phyloP scores from a whole-genome alignment of 1,140 invertebrate genomes.

The Calosoma granatense region DNA sequence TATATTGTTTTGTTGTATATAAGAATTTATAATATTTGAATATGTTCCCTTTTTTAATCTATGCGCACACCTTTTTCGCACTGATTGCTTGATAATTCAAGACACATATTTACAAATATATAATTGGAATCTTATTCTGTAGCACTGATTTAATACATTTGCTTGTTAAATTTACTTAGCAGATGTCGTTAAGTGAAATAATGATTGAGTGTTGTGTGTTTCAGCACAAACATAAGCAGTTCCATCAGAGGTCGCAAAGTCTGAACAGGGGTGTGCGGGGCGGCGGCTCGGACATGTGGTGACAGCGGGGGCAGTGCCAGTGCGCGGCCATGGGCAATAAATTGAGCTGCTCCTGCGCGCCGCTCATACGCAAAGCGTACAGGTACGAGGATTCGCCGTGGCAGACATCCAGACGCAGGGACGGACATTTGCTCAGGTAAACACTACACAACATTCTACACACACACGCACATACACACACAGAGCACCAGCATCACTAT shows the following conservation, averaged over 20 bases:
- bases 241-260: constrained; percentile 51
- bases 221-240: constrained; percentile 31
- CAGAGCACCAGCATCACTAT: background rate
- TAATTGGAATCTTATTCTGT: too few relatives aligned
- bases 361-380: constrained; percentile 86
- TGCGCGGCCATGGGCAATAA: constrained; percentile 82
- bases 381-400: constrained; percentile 88
- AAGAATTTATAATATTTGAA: too few relatives aligned
- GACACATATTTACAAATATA: too few relatives aligned
- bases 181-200: too few relatives aligned
- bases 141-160: too few relatives aligned
- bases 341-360: constrained; percentile 87
- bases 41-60: too few relatives aligned
- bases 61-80: too few relatives aligned
- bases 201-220: too few relatives aligned
- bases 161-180: too few relatives aligned
- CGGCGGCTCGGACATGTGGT: constrained; percentile 51
- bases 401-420: constrained; percentile 73
- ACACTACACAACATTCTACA: too few relatives aligned
- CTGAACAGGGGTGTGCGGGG: constrained; percentile 55
- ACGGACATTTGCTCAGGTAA: constrained; percentile 87
- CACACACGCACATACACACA: background rate
- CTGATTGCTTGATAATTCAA: too few relatives aligned
- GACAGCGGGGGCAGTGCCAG: constrained; percentile 52
- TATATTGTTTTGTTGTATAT: too few relatives aligned